Conservation (phyloP, 2,797 vertebrate genomes). For the Typhlichthys subterraneus region DNA sequence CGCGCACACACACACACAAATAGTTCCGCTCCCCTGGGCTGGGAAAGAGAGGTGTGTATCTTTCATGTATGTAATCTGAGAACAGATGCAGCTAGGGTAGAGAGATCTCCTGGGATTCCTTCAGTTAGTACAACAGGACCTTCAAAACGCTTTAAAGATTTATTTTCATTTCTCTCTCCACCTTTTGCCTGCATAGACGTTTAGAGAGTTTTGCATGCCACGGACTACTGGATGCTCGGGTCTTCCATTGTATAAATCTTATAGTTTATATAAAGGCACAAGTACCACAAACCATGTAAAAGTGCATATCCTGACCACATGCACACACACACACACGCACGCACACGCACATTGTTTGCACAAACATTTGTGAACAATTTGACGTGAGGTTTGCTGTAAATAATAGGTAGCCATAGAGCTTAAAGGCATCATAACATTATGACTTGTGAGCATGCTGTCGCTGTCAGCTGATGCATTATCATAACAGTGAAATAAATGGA, state of each 20-base stretch:
- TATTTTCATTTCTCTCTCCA: neutral
- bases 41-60: slow-evolving; percentile 48
- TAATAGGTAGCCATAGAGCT: no score
- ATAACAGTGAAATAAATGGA: slow-evolving; percentile 1
- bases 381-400: slow-evolving; percentile 8
- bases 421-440: no score
- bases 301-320: slow-evolving; percentile 3
- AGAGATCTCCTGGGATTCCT: slow-evolving; percentile 37
- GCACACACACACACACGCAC: slow-evolving; percentile 19
- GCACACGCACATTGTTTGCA: slow-evolving; percentile 22
- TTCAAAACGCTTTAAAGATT: neutral
- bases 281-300: slow-evolving; percentile 21
- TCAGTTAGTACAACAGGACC: slow-evolving; percentile 30
- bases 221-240: neutral
- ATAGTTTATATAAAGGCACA: slow-evolving; percentile 10
- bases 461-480: slow-evolving; percentile 44
- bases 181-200: neutral
- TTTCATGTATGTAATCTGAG: slow-evolving; percentile 47
- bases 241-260: neutral
- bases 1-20: neutral
- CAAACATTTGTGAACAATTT: slow-evolving; percentile 31
- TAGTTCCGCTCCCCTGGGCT: slow-evolving; percentile 23
- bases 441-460: slow-evolving; percentile 28
- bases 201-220: neutral
- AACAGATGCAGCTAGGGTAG: slow-evolving; percentile 49